Evolutionary conservation across 2,113 vertebrate species (phyloP), one percentile per base, ranked within the genome.

Genomic region (Mandrillus leucophaeus): DNA sequence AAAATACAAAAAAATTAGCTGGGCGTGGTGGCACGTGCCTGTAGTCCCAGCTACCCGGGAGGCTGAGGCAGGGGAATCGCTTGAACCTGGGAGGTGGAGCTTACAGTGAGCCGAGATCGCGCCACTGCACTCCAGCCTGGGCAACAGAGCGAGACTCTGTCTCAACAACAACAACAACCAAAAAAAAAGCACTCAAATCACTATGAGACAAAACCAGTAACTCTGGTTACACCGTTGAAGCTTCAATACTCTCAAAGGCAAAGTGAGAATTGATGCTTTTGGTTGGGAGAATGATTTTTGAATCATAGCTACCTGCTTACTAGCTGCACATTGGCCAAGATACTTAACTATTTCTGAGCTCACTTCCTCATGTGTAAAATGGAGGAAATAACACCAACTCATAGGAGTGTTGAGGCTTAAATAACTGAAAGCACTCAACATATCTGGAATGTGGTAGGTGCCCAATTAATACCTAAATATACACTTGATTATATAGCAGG

Each of bases 271-370:
- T 92, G 55, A 92, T 81, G 70, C 64, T 88, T 17, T 79, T 50
- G 6, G 23, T 82, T 35, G 95, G 57, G 96, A 88, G 64, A 76
- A 3, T 81, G 48, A 93, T 87, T 93, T 78, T 43, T 94, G 52
- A 93, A 59, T 66, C 55, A 86, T 3, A 91, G 32, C 45, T 85
- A 25, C 52, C 50, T 86, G 52, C 10, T 88, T 89, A 95, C 59
- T 76, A 93, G 27, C 64, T 93, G 23, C 81, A 86, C 35, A 43
- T 83, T 79, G 59, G 32, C 30, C 66, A 96, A 87, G 38, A 90
- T 95, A 93, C 68, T 96, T 88, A 94, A 92, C 25, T 43, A 85
- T 88, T 50, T 66, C n/a, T 86, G 83, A 91, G 78, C 23, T 97
- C 30, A 95, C 9, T 96, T 91, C 81, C 57, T 95, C 73, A 85